Conservation (phyloP, 1,140 invertebrate species). For the Ruditapes philippinarum region DNA sequence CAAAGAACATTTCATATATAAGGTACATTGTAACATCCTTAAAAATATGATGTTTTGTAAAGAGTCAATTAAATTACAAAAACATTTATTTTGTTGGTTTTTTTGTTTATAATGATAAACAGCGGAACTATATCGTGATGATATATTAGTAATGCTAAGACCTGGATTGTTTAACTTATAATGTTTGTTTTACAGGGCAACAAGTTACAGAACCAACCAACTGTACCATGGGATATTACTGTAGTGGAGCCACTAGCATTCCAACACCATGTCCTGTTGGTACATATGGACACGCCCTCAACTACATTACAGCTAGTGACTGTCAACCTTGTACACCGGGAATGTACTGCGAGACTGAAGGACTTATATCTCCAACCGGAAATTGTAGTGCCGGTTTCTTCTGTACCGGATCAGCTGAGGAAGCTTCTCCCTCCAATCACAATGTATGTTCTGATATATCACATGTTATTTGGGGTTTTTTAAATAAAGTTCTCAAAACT, state of each 20-base stretch:
- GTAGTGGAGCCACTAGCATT: constrained; percentile 76
- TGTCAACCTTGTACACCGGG: constrained; percentile 82
- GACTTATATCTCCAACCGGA: constrained; percentile 77
- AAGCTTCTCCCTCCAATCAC: constrained; percentile 78
- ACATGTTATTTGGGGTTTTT: no score
- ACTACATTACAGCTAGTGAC: constrained; percentile 74
- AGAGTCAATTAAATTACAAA: no score
- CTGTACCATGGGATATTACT: constrained; percentile 84
- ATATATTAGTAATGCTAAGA: no score
- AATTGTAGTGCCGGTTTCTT: constrained; percentile 83
- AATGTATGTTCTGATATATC: constrained; percentile 78
- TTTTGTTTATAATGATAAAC: no score
- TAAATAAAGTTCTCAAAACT: no score
- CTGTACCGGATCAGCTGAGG: constrained; percentile 80
- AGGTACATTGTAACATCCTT: no score
- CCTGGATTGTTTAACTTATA: no score
- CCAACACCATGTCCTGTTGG: constrained; percentile 81
- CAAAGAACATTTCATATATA: no score
- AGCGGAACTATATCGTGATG: no score
- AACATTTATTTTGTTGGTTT: no score
- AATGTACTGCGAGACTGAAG: constrained; percentile 80
- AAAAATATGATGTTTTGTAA: no score
- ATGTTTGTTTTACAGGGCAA: no score
- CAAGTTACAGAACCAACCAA: constrained; percentile 79
- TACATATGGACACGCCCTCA: constrained; percentile 79